These are phyloP conservation scores for Harpagifer antarcticus DNA, from an alignment of 2,797 vertebrate species.

Conservation along the genomic window DNA sequence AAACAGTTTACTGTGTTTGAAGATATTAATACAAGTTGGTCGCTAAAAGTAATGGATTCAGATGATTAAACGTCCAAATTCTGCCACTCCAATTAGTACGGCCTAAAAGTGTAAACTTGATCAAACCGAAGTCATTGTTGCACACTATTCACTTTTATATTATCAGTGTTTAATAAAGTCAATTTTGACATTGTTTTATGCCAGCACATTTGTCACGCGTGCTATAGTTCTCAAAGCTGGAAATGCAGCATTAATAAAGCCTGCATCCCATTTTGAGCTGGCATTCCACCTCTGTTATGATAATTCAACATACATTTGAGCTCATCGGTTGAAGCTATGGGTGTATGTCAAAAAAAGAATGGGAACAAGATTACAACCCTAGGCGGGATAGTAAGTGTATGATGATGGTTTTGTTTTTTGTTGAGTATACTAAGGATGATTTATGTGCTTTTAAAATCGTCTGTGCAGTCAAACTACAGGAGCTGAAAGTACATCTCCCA, in stretches of 20 bases:
- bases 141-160: too few relatives aligned
- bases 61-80: too few relatives aligned
- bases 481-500: constrained; percentile 11
- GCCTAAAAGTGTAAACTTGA: too few relatives aligned
- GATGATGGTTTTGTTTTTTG: constrained; percentile 15
- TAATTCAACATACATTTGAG: constrained; percentile 1
- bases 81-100: too few relatives aligned
- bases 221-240: neutral
- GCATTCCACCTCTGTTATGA: constrained; percentile 4
- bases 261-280: neutral
- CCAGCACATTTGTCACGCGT: neutral
- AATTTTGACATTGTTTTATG: neutral
- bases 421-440: constrained; percentile 5
- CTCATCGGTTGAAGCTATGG: constrained; percentile 5
- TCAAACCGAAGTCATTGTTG: too few relatives aligned
- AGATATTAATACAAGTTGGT: too few relatives aligned
- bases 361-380: neutral
- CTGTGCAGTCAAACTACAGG: neutral
- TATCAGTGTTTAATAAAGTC: too few relatives aligned
- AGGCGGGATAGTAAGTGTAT: neutral
- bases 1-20: too few relatives aligned
- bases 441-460: constrained; percentile 28
- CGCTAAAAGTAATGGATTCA: too few relatives aligned
- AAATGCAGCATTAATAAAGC: neutral
- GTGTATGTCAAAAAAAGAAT: constrained; percentile 1